Evolutionary conservation across 2,113 vertebrate species (phyloP).

Genomic region (Eonycteris spelaea): DNA sequence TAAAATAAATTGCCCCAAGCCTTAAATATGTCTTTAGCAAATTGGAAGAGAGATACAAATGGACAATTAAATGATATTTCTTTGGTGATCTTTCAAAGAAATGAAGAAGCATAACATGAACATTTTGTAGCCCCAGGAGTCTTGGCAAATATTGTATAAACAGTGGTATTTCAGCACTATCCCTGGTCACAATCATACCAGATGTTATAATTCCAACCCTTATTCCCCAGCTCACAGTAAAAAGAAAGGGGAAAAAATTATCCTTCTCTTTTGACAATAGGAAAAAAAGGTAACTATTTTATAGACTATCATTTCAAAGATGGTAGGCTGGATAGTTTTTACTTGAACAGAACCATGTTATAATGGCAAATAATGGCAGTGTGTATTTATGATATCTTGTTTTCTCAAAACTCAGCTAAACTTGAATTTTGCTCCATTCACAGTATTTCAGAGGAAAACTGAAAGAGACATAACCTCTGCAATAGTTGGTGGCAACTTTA

Average conservation of each 20-base stretch:
- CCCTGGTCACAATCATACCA: slow-evolving; percentile 65
- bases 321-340: slow-evolving; percentile 40
- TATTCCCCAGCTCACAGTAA: slow-evolving; percentile 23
- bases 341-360: slow-evolving; percentile 52
- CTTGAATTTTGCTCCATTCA: slow-evolving; percentile 75
- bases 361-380: slow-evolving; percentile 58
- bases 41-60: slow-evolving; percentile 52
- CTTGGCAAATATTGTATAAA: slow-evolving; percentile 71
- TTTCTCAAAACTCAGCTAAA: slow-evolving; percentile 72
- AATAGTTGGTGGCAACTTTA: slow-evolving; percentile 82
- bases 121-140: slow-evolving; percentile 60
- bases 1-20: slow-evolving; percentile 32
- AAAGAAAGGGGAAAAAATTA: background rate
- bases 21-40: slow-evolving; percentile 53
- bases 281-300: slow-evolving; percentile 49
- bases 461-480: slow-evolving; percentile 79
- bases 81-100: slow-evolving; percentile 72
- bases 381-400: slow-evolving; percentile 56
- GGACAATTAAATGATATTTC: slow-evolving; percentile 58
- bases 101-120: background rate
- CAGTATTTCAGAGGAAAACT: slow-evolving; percentile 74
- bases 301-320: slow-evolving; percentile 50
- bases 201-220: slow-evolving; percentile 60
- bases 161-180: slow-evolving; percentile 52
- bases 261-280: slow-evolving; percentile 32